Base-by-base conservation (phyloP, 2,888 invertebrate genomes). In the Ochropacha duplaris region DNA sequence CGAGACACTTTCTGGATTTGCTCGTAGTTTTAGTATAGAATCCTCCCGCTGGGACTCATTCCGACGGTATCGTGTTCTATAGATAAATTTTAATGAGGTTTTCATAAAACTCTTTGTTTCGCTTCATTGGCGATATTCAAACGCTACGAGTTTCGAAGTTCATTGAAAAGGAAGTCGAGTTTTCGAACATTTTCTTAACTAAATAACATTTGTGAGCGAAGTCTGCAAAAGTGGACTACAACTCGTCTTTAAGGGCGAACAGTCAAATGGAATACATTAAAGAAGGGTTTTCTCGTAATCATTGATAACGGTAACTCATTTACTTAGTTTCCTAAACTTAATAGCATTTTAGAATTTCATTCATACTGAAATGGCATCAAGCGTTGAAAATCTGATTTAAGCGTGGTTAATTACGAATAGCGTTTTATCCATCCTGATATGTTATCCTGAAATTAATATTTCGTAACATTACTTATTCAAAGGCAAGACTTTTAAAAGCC, bases 1-100 rank as follows among this genome's bases (percentile, higher is more conserved):
- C 36, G n/a, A 36, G 36, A 58, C 39, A 28, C 52, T 44, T 50
- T 24, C 55, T 39, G 50, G 50, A 49, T 39, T 44, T 44, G 44
- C 16, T 44, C 19, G 44, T 44, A 36, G 44, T 44, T 44, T 44
- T 44, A 44, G 44, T n/a, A n/a, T n/a, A 14, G 9, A 44, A 19
- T 19, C 8, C 9, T 44, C 44, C 19, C 39, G 16, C n/a, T 19
- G 19, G 19, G 16, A 9, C 44, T 19, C 44, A 44, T 44, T 19
- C 44, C 44, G 44, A 19, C 44, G 19, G 2, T 19, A 44, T 44
- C 44, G 16, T 44, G 16, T 44, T 44, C 44, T 44, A 19, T 19
- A 19, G 9, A 44, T 44, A 44, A 44, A 44, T 44, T 44, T 44
- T 44, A 44, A 44, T 44, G 44, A 44, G 44, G 28, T 16, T 51